These are phyloP conservation scores for Sterna hirundo DNA, from an alignment of 2,113 vertebrate species.

Conservation along the genomic window DNA sequence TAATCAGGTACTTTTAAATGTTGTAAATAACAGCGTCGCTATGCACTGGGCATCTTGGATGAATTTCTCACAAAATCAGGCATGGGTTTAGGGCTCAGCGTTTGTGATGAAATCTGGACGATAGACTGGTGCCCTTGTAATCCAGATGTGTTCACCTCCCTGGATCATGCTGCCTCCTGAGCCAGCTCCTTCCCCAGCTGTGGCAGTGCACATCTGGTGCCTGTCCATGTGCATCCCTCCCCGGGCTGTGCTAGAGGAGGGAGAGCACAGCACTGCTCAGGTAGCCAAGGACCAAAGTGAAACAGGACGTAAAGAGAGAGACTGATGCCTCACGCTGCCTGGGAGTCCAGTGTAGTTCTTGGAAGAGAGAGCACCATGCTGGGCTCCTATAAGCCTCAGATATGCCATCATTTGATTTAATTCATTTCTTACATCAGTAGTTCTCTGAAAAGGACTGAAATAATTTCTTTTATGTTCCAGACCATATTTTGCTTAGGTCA, in stretches of 20 bases:
- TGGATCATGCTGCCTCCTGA: not conserved
- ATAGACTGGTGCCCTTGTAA: not conserved
- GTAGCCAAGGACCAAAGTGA: not conserved
- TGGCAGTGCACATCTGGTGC: not conserved
- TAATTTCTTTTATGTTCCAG: not conserved
- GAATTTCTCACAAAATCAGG: not conserved
- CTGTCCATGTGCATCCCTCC: not conserved
- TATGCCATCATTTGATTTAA: not conserved
- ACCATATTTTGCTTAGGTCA: not conserved
- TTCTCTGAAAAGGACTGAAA: slow-evolving; percentile 1
- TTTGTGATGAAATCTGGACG: not conserved
- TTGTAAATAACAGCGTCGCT: not conserved
- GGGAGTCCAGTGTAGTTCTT: not conserved
- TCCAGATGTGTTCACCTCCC: not conserved
- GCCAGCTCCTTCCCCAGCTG: not conserved
- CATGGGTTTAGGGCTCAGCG: not conserved
- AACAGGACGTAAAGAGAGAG: not conserved
- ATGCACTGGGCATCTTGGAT: not conserved
- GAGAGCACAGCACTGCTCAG: not conserved
- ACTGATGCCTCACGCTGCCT: not conserved
- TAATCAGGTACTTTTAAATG: not conserved
- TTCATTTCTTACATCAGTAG: not conserved
- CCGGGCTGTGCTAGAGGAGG: not conserved
- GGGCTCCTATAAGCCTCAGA: not conserved
- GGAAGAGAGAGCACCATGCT: not conserved